phyloP scores from a whole-genome alignment of 2,797 vertebrate genomes.

The Hafferia zeledoni region DNA sequence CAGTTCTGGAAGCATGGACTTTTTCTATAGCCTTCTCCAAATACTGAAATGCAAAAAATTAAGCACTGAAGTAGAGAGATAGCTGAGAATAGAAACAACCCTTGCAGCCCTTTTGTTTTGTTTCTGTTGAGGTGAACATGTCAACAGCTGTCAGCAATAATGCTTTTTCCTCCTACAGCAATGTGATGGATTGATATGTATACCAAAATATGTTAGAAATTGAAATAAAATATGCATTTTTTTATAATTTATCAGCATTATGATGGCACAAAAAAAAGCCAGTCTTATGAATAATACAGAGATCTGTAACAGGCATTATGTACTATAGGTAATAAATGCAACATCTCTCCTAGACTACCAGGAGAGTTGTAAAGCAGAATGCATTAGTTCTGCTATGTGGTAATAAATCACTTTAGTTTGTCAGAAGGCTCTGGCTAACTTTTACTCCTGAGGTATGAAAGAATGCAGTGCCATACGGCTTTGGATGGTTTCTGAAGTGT shows the following conservation, averaged over 20 bases:
- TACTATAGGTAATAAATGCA: constrained; percentile 86
- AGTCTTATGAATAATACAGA: constrained; percentile 95
- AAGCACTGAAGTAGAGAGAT: constrained; percentile 41
- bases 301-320: constrained; percentile 82
- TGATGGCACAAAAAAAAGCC: constrained; percentile 83
- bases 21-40: constrained; percentile 49
- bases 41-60: constrained; percentile 52
- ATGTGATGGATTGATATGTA: constrained; percentile 79
- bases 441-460: constrained; percentile 83
- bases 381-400: constrained; percentile 87
- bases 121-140: constrained; percentile 63
- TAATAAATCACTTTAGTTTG: constrained; percentile 91
- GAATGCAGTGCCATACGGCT: constrained; percentile 83
- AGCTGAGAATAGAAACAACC: constrained; percentile 29
- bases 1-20: not conserved
- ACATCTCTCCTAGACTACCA: constrained; percentile 81
- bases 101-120: constrained; percentile 60
- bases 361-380: constrained; percentile 86
- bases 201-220: constrained; percentile 86
- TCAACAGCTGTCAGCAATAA: constrained; percentile 71
- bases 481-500: constrained; percentile 75
- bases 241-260: constrained; percentile 89
- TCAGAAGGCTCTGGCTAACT: constrained; percentile 80
- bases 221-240: constrained; percentile 88
- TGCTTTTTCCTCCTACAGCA: constrained; percentile 62